phyloP scores from a whole-genome alignment of 2,888 invertebrate genomes.

The Ischnura elegans region DNA sequence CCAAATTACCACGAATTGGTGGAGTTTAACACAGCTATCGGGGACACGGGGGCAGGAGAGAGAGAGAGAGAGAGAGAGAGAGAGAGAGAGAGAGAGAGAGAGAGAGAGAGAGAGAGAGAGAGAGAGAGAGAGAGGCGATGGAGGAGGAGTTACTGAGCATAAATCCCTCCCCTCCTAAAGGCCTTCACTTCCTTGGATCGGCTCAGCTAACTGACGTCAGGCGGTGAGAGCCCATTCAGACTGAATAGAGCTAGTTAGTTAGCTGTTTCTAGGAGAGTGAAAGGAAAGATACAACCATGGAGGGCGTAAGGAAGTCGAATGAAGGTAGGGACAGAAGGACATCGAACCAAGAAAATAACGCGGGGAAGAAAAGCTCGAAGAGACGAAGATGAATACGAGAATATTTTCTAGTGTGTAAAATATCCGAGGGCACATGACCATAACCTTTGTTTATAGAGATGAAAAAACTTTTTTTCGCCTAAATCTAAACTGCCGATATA shows the following conservation, averaged over 20 bases:
- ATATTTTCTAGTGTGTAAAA: neutral
- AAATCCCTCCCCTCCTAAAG: neutral
- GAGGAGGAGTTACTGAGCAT: too few relatives aligned
- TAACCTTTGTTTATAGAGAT: too few relatives aligned
- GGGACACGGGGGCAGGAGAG: neutral
- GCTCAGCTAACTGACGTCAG: neutral
- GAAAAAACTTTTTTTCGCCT: too few relatives aligned
- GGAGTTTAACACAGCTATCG: neutral
- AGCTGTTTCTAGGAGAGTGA: too few relatives aligned
- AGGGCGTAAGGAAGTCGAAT: neutral
- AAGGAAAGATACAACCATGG: too few relatives aligned
- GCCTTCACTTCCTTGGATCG: neutral
- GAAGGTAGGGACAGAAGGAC: neutral
- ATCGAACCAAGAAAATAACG: neutral
- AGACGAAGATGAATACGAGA: neutral
- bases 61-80: neutral
- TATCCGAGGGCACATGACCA: neutral
- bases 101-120: neutral
- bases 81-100: neutral
- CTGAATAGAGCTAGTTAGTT: constrained; percentile 19
- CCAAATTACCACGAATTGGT: constrained; percentile 2
- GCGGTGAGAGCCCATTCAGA: neutral
- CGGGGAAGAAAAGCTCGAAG: neutral
- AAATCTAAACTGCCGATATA: too few relatives aligned
- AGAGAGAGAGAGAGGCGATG: neutral